Base-by-base conservation (phyloP, 92 coral and sea anemone species). In the Meandrina meandrites region DNA sequence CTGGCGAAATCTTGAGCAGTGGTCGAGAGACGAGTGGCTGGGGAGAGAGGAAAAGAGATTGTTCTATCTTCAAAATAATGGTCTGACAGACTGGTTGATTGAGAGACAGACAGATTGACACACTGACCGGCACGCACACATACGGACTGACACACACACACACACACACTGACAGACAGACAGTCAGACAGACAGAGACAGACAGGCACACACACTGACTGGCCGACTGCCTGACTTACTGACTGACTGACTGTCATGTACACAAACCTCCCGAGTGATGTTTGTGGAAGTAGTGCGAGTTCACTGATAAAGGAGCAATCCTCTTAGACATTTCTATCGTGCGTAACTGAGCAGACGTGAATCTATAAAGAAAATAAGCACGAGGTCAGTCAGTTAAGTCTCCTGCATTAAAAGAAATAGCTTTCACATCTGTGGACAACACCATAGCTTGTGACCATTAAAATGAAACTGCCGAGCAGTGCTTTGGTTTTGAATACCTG, bases 341-440 rank as follows among this genome's bases (percentile, higher is more conserved):
- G 30, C 98, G 92, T 79, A 91, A 94, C 82, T 94, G 98, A 16
- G 98, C 96, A n/a, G 98, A 78, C 13, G 96, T 91, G 75, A 92
- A 81, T 70, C 98, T 94, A 75, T 68, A 79, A 83, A 36, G 21
- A 22, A n/a, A 47, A 56, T 5, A 16, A 6, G 19, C 31, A 30
- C 8, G 24, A 8, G 14, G 47, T 51, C 31, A 28, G 70, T 66
- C 6, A 64, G 32, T 27, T 64, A n/a, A 64, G 15, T 66, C 2
- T 10, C 35, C 53, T 9, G 71, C n/a, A n/a, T 28, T 3, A 34
- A 66, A 64, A 18, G 28, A 2, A 27, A 13, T 40, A 42, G 24
- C 34, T 45, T 36, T 76, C 21, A 48, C 40, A 1, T 51, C 28
- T 27, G 42, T 57, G 8, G 42, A 54, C 6, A 22, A 79, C 56